A percentile compares a stretch with the other conserved stretches of the same genome.
These are phyloP conservation scores for Acanthopagrus latus DNA, from an alignment of 2,797 vertebrate species.

Conservation along the genomic window DNA sequence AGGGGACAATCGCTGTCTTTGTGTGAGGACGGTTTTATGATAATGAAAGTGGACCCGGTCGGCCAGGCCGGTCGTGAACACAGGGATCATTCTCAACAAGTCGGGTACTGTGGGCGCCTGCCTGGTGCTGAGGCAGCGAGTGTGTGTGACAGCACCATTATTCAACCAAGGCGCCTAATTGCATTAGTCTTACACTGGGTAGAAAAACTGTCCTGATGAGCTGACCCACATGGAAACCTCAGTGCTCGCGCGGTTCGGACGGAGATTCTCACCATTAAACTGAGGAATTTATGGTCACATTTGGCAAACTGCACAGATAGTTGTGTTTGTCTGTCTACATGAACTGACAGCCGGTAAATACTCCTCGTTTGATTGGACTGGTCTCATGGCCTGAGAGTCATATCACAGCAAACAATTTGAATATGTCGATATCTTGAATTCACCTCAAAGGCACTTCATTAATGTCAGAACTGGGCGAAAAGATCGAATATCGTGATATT, in stretches of 20 bases:
- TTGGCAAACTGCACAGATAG: constrained; percentile 3
- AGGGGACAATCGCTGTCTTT: constrained; percentile 70
- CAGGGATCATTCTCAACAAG: constrained; percentile 78
- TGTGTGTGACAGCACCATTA: constrained; percentile 83
- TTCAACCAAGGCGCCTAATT: constrained; percentile 80
- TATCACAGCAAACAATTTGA: too few species aligned
- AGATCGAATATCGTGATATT: too few species aligned
- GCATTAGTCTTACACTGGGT: constrained; percentile 69
- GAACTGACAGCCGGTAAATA: neutral
- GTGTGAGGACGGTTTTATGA: constrained; percentile 67
- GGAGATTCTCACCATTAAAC: neutral
- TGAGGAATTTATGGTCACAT: neutral
- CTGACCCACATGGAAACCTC: constrained; percentile 46
- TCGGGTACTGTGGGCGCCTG: constrained; percentile 75
- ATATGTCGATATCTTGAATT: too few species aligned
- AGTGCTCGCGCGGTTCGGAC: constrained; percentile 20
- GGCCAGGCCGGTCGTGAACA: constrained; percentile 71
- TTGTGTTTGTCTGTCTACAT: neutral
- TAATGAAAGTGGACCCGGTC: constrained; percentile 72
- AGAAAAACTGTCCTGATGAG: constrained; percentile 59
- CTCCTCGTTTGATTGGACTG: neutral
- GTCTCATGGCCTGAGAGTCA: neutral
- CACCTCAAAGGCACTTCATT: too few species aligned
- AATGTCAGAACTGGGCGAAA: too few species aligned
- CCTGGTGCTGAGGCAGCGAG: constrained; percentile 81